phyloP scores from a whole-genome alignment of 1,140 invertebrate species.

The Drosophila cardini region DNA sequence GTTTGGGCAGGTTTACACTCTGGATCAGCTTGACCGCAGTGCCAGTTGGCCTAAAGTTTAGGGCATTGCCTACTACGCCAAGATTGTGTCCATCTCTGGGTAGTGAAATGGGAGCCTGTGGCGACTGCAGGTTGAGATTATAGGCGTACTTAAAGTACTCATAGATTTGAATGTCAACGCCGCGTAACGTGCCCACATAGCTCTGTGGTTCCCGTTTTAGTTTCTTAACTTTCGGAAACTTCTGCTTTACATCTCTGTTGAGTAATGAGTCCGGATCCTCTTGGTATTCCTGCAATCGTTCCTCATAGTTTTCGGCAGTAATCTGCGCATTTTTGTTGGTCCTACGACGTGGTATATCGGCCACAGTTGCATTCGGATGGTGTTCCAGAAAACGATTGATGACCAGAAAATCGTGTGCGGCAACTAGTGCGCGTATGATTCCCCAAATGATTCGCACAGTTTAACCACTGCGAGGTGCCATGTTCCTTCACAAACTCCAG shows the following conservation, averaged over 20 bases:
- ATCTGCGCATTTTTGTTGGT: constrained; percentile 32
- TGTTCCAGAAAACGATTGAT: constrained; percentile 81
- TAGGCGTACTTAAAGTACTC: constrained; percentile 76
- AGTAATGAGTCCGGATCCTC: constrained; percentile 47
- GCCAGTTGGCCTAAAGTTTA: constrained; percentile 27
- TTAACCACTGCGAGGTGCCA: constrained; percentile 84
- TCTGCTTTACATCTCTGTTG: neutral
- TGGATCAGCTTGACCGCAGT: constrained; percentile 6
- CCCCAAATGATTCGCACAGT: constrained; percentile 83
- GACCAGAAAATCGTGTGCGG: constrained; percentile 84
- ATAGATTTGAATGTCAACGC: constrained; percentile 39
- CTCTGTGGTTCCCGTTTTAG: neutral
- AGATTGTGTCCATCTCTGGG: constrained; percentile 40
- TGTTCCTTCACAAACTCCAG: constrained; percentile 79
- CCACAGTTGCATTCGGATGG: constrained; percentile 71
- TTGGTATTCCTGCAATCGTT: constrained; percentile 61
- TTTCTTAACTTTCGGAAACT: constrained; percentile 14
- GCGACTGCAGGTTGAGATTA: constrained; percentile 51
- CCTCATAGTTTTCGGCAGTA: constrained; percentile 70
- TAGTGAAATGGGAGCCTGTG: constrained; percentile 7
- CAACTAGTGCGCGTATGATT: constrained; percentile 85
- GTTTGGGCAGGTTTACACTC: constrained; percentile 13
- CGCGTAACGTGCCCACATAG: constrained; percentile 9
- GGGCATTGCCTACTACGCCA: constrained; percentile 14
- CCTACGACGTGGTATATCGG: constrained; percentile 72